phyloP scores from a whole-genome alignment of 1,140 invertebrate genomes.

The Sinella curviseta region DNA sequence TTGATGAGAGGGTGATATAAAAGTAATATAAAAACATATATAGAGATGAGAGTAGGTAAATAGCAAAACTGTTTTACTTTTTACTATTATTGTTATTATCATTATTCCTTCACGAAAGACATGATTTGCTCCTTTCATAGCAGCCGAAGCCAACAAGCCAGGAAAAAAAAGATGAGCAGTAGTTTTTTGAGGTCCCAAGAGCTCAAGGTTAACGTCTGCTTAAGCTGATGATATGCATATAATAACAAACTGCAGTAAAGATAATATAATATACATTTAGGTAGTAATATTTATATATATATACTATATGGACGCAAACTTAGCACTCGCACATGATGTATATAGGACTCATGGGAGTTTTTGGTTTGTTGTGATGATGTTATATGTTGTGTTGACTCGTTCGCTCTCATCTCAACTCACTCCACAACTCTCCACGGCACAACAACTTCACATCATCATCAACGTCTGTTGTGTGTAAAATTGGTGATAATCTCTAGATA shows the following conservation, averaged over 20 bases:
- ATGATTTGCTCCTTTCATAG: background rate
- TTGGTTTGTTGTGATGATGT: background rate
- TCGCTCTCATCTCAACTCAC: too few relatives aligned
- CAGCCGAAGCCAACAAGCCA: too few relatives aligned
- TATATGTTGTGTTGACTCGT: background rate
- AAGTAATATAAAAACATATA: background rate
- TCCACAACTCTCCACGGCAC: too few relatives aligned
- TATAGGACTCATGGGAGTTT: background rate
- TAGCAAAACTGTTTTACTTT: too few relatives aligned
- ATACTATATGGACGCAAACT: background rate
- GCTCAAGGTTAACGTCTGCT: slow-evolving; percentile 26
- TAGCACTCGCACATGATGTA: background rate
- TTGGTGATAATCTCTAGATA: too few relatives aligned
- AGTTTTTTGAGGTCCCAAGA: background rate
- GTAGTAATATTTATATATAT: background rate
- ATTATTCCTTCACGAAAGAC: slow-evolving; percentile 2
- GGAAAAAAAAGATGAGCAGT: slow-evolving; percentile 21
- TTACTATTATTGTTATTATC: too few relatives aligned
- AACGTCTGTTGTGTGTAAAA: too few relatives aligned
- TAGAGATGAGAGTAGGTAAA: too few relatives aligned
- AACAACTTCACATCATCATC: too few relatives aligned
- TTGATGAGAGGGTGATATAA: background rate
- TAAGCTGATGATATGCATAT: too few relatives aligned
- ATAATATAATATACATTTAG: too few relatives aligned
- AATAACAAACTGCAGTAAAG: too few relatives aligned